Conservation (phyloP, 1,140 invertebrate species). For the Bombus superbus region DNA sequence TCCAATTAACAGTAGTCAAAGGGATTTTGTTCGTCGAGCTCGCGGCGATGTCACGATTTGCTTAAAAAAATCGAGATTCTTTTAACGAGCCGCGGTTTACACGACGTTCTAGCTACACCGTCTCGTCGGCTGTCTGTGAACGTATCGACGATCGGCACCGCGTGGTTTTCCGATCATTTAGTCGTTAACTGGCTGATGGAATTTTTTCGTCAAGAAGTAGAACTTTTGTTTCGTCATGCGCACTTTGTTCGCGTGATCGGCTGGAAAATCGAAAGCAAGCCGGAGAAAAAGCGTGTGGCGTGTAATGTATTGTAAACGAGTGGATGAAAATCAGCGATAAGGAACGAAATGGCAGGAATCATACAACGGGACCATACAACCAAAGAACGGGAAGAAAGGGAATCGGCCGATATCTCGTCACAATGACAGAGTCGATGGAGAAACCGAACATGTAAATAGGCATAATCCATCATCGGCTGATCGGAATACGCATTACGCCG, state of each 20-base stretch:
- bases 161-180: background rate
- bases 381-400: slow-evolving; percentile 15
- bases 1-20: slow-evolving; percentile 45
- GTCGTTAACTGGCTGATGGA: no score
- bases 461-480: slow-evolving; percentile 36
- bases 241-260: no score
- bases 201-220: background rate
- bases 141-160: background rate
- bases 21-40: background rate
- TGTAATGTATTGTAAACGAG: no score
- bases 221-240: background rate
- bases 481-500: slow-evolving; percentile 1
- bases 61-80: slow-evolving; percentile 9
- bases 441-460: slow-evolving; percentile 41
- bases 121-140: background rate
- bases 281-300: background rate
- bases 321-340: background rate
- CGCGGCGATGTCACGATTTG: background rate
- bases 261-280: background rate
- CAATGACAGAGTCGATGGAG: slow-evolving; percentile 33
- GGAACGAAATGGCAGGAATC: background rate
- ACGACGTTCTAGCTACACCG: background rate
- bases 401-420: slow-evolving; percentile 25
- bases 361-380: no score
- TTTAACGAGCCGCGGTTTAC: background rate